phyloP scores from a whole-genome alignment of 2,113 vertebrate species.

The Phoenicopterus ruber region DNA sequence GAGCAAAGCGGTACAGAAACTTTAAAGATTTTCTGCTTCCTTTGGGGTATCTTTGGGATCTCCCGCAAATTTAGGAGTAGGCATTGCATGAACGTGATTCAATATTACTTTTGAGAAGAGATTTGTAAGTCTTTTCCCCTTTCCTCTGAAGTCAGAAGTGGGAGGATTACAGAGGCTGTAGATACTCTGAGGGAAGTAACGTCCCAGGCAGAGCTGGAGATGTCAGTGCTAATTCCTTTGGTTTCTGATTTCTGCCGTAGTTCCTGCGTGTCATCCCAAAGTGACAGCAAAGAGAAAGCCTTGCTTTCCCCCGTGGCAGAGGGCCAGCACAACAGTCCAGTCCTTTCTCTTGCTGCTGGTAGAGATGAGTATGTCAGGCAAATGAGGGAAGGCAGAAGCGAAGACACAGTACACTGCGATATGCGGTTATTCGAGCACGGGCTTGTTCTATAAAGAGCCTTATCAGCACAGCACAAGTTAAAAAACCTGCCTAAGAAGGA shows the following conservation, averaged over 20 bases:
- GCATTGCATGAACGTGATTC: background rate
- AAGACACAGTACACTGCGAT: background rate
- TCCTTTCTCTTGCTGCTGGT: background rate
- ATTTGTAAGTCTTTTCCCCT: background rate
- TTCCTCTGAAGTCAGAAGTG: background rate
- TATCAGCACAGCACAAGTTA: constrained; percentile 3
- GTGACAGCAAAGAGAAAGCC: background rate
- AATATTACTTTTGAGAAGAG: background rate
- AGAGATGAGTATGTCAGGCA: background rate
- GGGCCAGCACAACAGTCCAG: background rate
- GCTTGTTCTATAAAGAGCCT: constrained; percentile 54
- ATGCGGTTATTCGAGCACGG: background rate
- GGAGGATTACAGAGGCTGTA: background rate
- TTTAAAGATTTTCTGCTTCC: background rate
- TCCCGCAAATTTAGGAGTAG: background rate
- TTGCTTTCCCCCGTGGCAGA: background rate
- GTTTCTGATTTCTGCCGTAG: constrained; percentile 1
- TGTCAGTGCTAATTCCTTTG: background rate
- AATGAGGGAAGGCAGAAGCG: background rate
- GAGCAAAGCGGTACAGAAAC: background rate
- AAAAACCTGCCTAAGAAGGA: constrained; percentile 64
- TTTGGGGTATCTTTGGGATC: background rate
- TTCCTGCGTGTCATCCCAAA: background rate
- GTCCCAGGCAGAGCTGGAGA: background rate
- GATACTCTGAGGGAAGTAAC: background rate